Evolutionary conservation across 2,797 vertebrate genomes (phyloP), one percentile per base, ranked within the genome.

Genomic region (Todus mexicanus): DNA sequence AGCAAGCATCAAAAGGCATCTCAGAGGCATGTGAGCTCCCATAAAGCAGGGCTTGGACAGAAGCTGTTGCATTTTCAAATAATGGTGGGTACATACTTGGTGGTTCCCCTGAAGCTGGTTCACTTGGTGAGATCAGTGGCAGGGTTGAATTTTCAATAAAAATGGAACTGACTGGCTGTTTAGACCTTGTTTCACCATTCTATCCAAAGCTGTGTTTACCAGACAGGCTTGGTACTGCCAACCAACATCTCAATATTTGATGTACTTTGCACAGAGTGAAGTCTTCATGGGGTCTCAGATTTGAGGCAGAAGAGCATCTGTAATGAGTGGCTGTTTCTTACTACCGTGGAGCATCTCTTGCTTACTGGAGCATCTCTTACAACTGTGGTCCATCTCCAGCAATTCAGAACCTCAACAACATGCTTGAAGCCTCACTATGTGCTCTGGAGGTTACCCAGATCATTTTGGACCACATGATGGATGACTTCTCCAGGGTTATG

Each of bases 231-330:
- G 45, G 47, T 21, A 15, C 63, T 69, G 45, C 20, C 1, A 2
- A 4, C 33, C n/a, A 10, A 22, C 20, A 4, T 13, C 1, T 4
- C 25, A 7, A 3, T 0, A 3, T 33, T 38, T 5, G 0, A 7
- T 1, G 33, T 31, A 45, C 26, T 57, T 56, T 47, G 51, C 31
- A 15, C 22, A 18, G 38, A 54, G 19, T 17, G 22, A 56, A 61
- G 13, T 1, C 45, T 51, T 3, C 1, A 6, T 16, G 19, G 29
- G 33, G n/a, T 14, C 8, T 38, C 3, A 3, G 42, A 10, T 27
- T 51, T 15, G 37, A 56, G 31, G 65, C 16, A 48, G n/a, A 38
- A 23, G 57, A 78, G 7, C 12, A 14, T 33, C 38, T 82, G 14
- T 31, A 38, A 22, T 47, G 37, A 8, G 25, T 37, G 63, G 7